Base-by-base conservation (phyloP, 2,888 invertebrate species). In the Didymodactylos carnosus region DNA sequence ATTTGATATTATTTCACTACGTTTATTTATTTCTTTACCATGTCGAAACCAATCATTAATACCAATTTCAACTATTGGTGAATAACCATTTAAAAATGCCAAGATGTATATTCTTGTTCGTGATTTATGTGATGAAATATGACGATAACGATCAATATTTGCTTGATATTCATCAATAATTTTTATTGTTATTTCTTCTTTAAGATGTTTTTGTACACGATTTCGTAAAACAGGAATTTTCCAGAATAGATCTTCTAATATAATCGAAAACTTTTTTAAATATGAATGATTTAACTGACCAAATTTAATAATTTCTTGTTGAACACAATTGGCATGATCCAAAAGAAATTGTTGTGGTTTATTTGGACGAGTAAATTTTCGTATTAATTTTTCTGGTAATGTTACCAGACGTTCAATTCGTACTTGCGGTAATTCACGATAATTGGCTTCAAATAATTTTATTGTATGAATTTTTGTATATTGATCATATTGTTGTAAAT, bases 401-500 rank as follows among this genome's bases (percentile, higher is more conserved):
- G 72, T 69, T 16, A 75, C 62, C 13, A 75, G 29, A 25, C 72
- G 62, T 40, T 75, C 75, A 35, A 71, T 69, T 43, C 72, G 39
- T 39, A 75, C 46, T 72, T 75, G 75, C 4, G 71, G 27, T 11
- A 71, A 49, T 62, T 75, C 75, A 49, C 62, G 72, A 51, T 71
- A 75, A 27, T 69, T 69, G 16, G 71, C 91, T 82, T 94, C 95
- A 83, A 97, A 97, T 78, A 94, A 85, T 83, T 94, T 97, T 75
- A 97, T 88, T 0, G 98, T 98, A 86, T 98, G 97, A 79, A 98
- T 95, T 86, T 99, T 99, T 40, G 97, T 97, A 83, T 91, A 99
- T 83, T 94, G 92, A 84, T 99, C 98, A 82, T 92, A 97, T 83
- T 97, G 97, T 85, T 98, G 98, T 46, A 86, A 79, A 6, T 82